Evolutionary conservation across 2,797 vertebrate genomes (phyloP), one percentile per base, ranked within the genome.

Genomic region (Channa striata): DNA sequence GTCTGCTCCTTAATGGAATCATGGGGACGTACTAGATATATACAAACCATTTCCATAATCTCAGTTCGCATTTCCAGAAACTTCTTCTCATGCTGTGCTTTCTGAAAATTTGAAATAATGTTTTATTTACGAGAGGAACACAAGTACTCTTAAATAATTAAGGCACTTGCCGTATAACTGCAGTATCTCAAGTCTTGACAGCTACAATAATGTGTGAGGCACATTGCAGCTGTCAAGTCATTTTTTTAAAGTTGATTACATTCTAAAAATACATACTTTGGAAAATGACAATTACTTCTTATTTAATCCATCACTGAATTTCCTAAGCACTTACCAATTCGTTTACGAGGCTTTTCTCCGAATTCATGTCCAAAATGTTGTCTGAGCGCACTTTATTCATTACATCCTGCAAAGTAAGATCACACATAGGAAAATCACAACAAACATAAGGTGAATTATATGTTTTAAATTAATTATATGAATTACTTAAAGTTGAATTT

Each of bases 281-380:
- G 25, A 30, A 6, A 30, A 30, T 6, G 4, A 30, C 25, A 30
- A 30, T 30, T 6, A 30, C 25, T 30, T 4, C 12, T 40, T 13
- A 40, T 48, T 39, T 40, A n/a, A 4, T 21, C 11, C 1, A 6
- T 14, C 12, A 23, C 17, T 33, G 8, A 0, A 19, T 56, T 53
- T 44, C 33, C 44, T 8, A 16, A 65, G 60, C 56, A 94, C 95
- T 84, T 92, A 99, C 98, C 96, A 97, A 63, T 89, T 97, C 97
- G 90, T 98, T 98, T 17, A 95, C 93, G 81, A 91, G 92, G 83
- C 95, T 98, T 83, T 98, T 99, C 87, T 99, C 98, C 73, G 96
- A 68, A 87, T 95, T 96, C 90, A 99, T 93, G 74, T 96, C 95
- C 91, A 99, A 85, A 52, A 97, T 94, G 68, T 93, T 95, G 76